These are phyloP conservation scores for Cheilosia pagana DNA, from an alignment of 2,888 invertebrate genomes.

Conservation along the genomic window DNA sequence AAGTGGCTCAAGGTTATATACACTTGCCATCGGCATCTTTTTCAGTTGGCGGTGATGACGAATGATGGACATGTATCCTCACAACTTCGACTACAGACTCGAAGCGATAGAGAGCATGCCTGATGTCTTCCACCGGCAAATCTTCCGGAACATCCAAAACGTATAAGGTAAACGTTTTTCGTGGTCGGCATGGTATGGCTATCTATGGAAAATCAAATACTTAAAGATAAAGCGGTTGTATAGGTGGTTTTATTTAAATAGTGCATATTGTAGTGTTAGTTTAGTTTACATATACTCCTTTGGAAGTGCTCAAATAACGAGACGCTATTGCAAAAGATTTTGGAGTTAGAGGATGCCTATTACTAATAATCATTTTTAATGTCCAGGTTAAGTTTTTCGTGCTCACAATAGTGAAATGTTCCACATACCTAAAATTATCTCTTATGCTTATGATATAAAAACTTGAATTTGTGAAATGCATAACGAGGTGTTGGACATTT, in stretches of 20 bases:
- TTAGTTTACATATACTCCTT: not conserved
- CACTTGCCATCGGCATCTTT: slow-evolving; percentile 80
- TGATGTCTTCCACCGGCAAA: slow-evolving; percentile 92
- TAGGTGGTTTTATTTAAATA: not conserved
- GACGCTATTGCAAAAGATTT: not conserved
- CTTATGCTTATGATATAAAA: no score
- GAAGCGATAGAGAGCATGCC: slow-evolving; percentile 91
- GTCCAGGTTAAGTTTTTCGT: no score
- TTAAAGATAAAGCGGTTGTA: not conserved
- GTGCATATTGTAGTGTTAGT: not conserved
- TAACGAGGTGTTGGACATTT: no score
- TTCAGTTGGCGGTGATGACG: slow-evolving; percentile 77
- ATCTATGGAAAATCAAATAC: slow-evolving; percentile 84
- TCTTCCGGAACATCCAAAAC: slow-evolving; percentile 93
- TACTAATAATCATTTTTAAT: no score
- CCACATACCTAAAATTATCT: no score
- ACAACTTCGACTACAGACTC: slow-evolving; percentile 92
- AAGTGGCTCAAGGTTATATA: not conserved
- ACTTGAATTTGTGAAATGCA: no score
- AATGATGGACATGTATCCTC: slow-evolving; percentile 85
- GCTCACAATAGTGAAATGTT: no score
- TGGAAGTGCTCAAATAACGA: not conserved
- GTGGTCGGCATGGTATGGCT: slow-evolving; percentile 93
- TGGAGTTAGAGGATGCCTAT: no score
- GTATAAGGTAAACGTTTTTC: slow-evolving; percentile 93